Evolutionary conservation across 2,113 vertebrate genomes (phyloP), one percentile per base, ranked within the genome.

Genomic region (Pseudopodoces humilis): DNA sequence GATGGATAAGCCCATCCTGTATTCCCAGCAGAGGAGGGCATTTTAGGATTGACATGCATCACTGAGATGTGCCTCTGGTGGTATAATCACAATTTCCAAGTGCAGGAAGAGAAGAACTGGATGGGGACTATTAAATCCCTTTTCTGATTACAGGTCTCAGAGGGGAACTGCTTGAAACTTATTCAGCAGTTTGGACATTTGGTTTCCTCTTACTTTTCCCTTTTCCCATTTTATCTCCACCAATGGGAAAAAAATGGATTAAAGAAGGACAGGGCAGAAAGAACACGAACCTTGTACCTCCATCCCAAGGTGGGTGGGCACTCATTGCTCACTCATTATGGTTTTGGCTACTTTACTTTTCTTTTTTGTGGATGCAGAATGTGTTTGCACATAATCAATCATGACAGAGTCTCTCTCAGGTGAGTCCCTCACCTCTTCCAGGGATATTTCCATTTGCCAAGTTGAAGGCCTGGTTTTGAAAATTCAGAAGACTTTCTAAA

Each of bases 301-400:
- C 53, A 50, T 11, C 49, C 17, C 80, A 50, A 28, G 23, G 3
- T 39, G 50, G 43, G 28, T 24, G 43, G 35, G 46, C 9, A 71
- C 37, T 28, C 35, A 25, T 3, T 28, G 6, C 25, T n/a, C 14
- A 27, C 47, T 78, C 33, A 5, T 56, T 16, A 31, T 25, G 7
- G 7, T 23, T 78, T 70, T 44, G 11, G n/a, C 24, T n/a, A 19
- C 3, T 75, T 75, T 19, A 19, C 5, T 63, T 92, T 19, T 3
- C 7, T 24, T 6, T 47, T 82, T 72, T 37, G 71, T 39, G 67
- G 41, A 3, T 37, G 11, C 9, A 56, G 15, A 33, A 49, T 5
- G 11, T 60, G 25, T 28, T n/a, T n/a, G 13, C 23, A 11, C 1
- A 1, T 11, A 47, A 37, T 5, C 22, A 58, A 1, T 4, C 9